Conservation (phyloP, 2,113 vertebrate species). For the Todiramphus saurophagus region DNA sequence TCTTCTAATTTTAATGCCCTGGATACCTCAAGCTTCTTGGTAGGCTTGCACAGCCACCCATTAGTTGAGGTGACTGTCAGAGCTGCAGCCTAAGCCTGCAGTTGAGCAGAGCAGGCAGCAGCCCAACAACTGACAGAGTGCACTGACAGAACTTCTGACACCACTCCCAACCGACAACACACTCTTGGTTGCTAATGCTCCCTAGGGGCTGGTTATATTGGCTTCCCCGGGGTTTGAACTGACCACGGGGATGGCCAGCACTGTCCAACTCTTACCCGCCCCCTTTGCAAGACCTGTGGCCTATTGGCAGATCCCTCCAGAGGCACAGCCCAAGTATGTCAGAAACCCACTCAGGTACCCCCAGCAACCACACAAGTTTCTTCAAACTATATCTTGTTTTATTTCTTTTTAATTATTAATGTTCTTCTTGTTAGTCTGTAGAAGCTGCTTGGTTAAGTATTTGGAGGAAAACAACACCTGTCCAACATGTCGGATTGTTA, state of each 20-base stretch:
- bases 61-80: neutral
- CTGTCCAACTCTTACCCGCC: neutral
- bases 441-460: constrained; percentile 96
- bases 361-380: neutral
- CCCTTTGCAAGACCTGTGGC: neutral
- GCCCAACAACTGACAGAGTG: neutral
- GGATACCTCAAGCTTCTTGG: neutral
- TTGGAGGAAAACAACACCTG: constrained; percentile 97
- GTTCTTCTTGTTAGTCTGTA: constrained; percentile 81
- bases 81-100: neutral
- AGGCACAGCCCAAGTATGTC: neutral
- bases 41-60: neutral
- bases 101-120: neutral
- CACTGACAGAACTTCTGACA: neutral
- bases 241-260: neutral
- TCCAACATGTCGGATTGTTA: constrained; percentile 94
- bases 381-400: neutral
- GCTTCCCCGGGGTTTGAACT: neutral
- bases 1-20: neutral
- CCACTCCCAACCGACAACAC: neutral
- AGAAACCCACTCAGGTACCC: neutral
- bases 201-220: neutral
- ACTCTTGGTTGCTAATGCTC: neutral
- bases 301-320: neutral
- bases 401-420: neutral